Percentiles rank a stretch among this genome's conserved stretches.
Evolutionary conservation across 2,113 vertebrate species (phyloP).

Genomic region (Oreochromis niloticus): DNA sequence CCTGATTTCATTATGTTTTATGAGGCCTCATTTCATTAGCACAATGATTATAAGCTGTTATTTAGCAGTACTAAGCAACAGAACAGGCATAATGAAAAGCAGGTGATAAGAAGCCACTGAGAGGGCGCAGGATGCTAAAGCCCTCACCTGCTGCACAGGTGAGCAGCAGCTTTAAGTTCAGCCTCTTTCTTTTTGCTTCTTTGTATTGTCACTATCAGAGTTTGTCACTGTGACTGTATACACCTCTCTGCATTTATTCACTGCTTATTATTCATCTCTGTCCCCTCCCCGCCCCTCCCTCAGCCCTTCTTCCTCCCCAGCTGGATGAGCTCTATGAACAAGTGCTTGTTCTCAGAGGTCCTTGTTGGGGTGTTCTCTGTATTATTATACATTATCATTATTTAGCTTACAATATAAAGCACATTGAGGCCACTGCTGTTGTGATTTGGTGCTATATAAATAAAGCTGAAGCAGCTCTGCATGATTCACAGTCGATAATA

Average conservation of each 20-base stretch:
- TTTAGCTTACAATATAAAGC: not conserved
- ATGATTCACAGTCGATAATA: not conserved
- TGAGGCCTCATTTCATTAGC: slow-evolving; percentile 13
- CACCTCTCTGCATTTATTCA: not conserved
- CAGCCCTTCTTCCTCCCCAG: not conserved
- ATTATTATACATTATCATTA: not conserved
- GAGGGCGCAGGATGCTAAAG: not conserved
- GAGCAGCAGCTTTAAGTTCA: not conserved
- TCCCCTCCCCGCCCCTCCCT: not conserved
- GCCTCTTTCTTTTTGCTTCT: not conserved
- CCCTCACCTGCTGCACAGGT: not conserved
- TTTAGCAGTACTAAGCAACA: not conserved
- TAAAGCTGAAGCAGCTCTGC: not conserved
- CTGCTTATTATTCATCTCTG: not conserved
- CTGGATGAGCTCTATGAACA: not conserved
- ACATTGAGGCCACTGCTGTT: not conserved
- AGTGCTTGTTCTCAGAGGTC: not conserved
- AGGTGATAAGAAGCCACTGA: not conserved
- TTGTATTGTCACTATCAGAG: not conserved
- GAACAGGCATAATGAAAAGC: slow-evolving; percentile 7
- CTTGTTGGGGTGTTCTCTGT: not conserved
- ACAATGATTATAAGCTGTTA: not conserved
- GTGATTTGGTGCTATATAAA: not conserved
- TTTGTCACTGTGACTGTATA: not conserved
- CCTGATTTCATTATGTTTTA: slow-evolving; percentile 17